Evolutionary conservation across 2,113 vertebrate species (phyloP), one percentile per base, ranked within the genome.

Genomic region (Guaruba guarouba): DNA sequence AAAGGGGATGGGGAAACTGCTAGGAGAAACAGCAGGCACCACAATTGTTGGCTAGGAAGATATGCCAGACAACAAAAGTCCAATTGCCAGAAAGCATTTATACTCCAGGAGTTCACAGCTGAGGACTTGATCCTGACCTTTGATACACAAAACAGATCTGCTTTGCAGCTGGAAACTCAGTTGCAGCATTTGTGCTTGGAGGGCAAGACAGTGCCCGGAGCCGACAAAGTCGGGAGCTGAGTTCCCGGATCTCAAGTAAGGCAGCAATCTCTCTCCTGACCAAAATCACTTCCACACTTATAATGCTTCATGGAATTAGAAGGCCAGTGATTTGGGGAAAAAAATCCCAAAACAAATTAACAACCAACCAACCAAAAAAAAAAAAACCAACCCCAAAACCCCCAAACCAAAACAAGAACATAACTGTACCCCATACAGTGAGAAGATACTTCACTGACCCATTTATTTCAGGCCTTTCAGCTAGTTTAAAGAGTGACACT

Each of bases 41-140:
- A 73, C 86, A 71, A 15, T 24, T 59, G 68, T 54, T 95, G 84
- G 29, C 91, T 75, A 17, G 67, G 69, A 95, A 94, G 88, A 86
- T 39, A 85, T 22, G 74, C 11, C 63, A 93, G 81, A 62, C 82
- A 88, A 92, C 79, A 74, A n/a, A 92, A 87, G 55, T 74, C 51
- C 73, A 37, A 33, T 95, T 91, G 74, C 74, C 88, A 91, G 77
- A 52, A 86, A 86, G 62, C 87, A 76, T 94, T 96, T 93, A 66
- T 91, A 61, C 27, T 91, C 66, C 73, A 92, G 90, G 85, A 85
- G 79, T 89, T 97, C 86, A 93, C 89, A 96, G 88, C 83, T 86
- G 70, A 84, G 71, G 69, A 73, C 91, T 55, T 76, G 85, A 86
- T 91, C 92, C 86, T 87, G 75, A 86, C 94, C 88, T 96, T 92